phyloP scores from a whole-genome alignment of 2,888 invertebrate species.

The Diaphora mendica region DNA sequence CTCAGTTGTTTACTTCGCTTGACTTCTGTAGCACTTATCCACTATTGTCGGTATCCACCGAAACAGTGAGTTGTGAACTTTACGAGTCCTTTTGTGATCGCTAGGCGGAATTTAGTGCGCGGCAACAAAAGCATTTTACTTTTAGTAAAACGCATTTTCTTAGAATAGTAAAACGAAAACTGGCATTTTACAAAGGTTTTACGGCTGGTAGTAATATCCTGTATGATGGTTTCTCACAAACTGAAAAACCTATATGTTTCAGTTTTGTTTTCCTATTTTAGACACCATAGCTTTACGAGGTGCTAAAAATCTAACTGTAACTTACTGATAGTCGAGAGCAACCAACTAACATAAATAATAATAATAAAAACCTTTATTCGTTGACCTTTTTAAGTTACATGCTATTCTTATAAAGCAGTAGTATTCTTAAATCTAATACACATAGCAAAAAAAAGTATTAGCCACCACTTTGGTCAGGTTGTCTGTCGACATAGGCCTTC shows the following conservation, averaged over 20 bases:
- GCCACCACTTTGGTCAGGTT: no score
- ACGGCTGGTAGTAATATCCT: slow-evolving; percentile 10
- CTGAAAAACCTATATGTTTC: background rate
- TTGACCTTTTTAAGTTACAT: no score
- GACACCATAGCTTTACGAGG: no score
- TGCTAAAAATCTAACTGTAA: background rate
- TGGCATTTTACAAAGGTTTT: slow-evolving; percentile 3
- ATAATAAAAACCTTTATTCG: no score
- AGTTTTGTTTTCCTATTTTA: background rate
- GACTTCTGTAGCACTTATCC: slow-evolving; percentile 10
- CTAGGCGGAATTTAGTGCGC: slow-evolving; percentile 23
- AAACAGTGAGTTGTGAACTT: slow-evolving; percentile 20
- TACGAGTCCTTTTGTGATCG: slow-evolving; percentile 19
- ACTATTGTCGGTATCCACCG: slow-evolving; percentile 1
- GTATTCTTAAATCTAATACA: no score
- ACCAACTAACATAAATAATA: no score
- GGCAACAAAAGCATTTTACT: slow-evolving; percentile 3
- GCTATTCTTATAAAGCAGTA: no score
- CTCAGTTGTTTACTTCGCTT: slow-evolving; percentile 1
- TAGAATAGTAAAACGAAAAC: slow-evolving; percentile 18
- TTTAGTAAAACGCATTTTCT: slow-evolving; percentile 26
- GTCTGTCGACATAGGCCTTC: no score
- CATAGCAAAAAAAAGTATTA: no score
- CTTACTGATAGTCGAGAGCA: no score
- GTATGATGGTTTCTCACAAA: background rate